A percentile compares a stretch with the other conserved stretches of the same genome.
Conservation (phyloP, 2,113 vertebrate genomes). For the Sceloporus undulatus region DNA sequence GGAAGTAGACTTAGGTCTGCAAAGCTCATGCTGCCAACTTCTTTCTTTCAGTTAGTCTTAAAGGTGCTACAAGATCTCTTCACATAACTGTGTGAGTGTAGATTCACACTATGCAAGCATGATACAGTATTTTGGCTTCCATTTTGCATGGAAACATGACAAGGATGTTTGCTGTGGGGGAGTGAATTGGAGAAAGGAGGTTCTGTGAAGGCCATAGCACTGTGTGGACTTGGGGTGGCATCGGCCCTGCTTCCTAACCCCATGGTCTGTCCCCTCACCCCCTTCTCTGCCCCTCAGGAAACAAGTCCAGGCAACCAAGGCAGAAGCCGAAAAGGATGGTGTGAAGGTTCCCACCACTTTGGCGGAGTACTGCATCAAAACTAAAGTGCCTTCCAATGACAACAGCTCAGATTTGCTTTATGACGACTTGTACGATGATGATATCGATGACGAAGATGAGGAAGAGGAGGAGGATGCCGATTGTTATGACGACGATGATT, state of each 20-base stretch:
- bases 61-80: too few species aligned
- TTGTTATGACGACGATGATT: slow-evolving; percentile 96
- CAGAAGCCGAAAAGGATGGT: slow-evolving; percentile 95
- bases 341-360: slow-evolving; percentile 98
- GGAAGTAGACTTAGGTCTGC: too few species aligned
- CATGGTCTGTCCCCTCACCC: too few species aligned
- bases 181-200: too few species aligned
- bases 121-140: neutral
- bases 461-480: slow-evolving; percentile 89
- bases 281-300: slow-evolving; percentile 80
- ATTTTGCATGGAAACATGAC: neutral
- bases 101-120: too few species aligned
- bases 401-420: slow-evolving; percentile 99
- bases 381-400: slow-evolving; percentile 98
- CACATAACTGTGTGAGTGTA: too few species aligned
- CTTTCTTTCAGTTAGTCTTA: too few species aligned
- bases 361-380: slow-evolving; percentile 99
- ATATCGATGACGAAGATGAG: slow-evolving; percentile 94
- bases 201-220: too few species aligned
- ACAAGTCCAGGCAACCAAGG: slow-evolving; percentile 94
- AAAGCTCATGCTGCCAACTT: too few species aligned
- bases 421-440: slow-evolving; percentile 95
- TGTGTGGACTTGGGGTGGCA: neutral
- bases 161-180: neutral
- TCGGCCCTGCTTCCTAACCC: neutral